A percentile compares a stretch with the other conserved stretches of the same genome.
These are phyloP conservation scores for Eristalinus sepulchralis DNA, from an alignment of 2,888 invertebrate genomes.

Conservation along the genomic window DNA sequence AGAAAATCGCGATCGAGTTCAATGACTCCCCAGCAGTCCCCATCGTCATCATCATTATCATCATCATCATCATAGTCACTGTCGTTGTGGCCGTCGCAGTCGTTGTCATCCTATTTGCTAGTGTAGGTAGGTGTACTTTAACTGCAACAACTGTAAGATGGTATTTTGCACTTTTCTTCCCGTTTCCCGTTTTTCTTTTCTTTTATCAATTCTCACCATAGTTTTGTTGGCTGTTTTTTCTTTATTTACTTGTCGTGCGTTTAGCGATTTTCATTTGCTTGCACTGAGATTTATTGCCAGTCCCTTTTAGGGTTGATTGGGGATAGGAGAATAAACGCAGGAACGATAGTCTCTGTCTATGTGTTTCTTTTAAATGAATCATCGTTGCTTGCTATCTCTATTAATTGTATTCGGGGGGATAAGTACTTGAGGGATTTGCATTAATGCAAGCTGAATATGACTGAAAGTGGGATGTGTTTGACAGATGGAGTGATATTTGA, in stretches of 20 bases:
- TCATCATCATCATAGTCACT: neutral
- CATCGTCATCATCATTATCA: constrained; percentile 38
- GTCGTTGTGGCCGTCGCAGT: constrained; percentile 29
- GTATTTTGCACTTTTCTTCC: constrained; percentile 61
- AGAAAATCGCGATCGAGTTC: constrained; percentile 66
- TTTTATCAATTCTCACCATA: constrained; percentile 32
- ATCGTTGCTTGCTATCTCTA: constrained; percentile 55
- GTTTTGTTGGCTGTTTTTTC: constrained; percentile 50
- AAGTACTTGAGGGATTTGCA: constrained; percentile 42
- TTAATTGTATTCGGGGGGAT: constrained; percentile 48
- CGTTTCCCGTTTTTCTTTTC: constrained; percentile 33
- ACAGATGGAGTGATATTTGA: constrained; percentile 57
- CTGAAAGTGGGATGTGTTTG: constrained; percentile 48
- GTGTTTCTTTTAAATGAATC: constrained; percentile 31
- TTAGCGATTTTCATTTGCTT: constrained; percentile 59
- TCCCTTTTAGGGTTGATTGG: constrained; percentile 27
- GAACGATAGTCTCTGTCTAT: no score
- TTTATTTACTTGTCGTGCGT: constrained; percentile 45
- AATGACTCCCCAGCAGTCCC: constrained; percentile 53
- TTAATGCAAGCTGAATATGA: constrained; percentile 27
- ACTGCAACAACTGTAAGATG: constrained; percentile 55
- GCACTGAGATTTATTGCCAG: constrained; percentile 60
- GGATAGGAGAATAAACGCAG: neutral
- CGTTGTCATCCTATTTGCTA: constrained; percentile 65
- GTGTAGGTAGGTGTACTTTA: constrained; percentile 39